Evolutionary conservation across 1,140 invertebrate genomes (phyloP).

Genomic region (Gonatopus flavifemur): DNA sequence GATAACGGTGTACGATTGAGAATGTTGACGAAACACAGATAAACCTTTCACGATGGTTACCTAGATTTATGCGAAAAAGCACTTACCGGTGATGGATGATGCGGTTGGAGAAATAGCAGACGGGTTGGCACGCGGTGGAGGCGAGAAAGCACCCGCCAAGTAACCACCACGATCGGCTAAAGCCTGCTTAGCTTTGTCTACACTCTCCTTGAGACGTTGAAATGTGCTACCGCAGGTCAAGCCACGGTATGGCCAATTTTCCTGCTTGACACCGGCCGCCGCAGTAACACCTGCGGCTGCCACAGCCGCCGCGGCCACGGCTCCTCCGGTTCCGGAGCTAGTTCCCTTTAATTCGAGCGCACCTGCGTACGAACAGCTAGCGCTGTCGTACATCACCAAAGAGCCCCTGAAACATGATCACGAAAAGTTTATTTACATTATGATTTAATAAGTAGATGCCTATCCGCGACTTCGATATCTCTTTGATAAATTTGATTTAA

Average conservation of each 20-base stretch:
- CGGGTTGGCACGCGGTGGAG: constrained; percentile 51
- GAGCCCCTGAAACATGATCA: constrained; percentile 42
- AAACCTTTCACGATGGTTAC: too few relatives aligned
- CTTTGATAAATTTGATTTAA: too few relatives aligned
- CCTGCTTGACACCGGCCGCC: constrained; percentile 56
- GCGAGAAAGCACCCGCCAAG: constrained; percentile 55
- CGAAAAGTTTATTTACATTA: too few relatives aligned
- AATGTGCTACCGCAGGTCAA: constrained; percentile 66
- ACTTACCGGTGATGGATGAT: constrained; percentile 54
- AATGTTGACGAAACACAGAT: too few relatives aligned
- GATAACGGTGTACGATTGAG: too few relatives aligned
- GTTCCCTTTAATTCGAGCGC: constrained; percentile 80
- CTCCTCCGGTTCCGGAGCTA: constrained; percentile 45
- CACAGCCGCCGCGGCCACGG: constrained; percentile 47
- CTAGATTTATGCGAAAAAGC: too few relatives aligned
- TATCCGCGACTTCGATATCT: background rate
- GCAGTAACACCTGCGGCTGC: constrained; percentile 45
- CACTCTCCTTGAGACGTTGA: constrained; percentile 84
- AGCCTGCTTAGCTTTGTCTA: constrained; percentile 85
- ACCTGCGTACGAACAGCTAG: constrained; percentile 81
- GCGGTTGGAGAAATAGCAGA: constrained; percentile 50
- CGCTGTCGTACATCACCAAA: constrained; percentile 83
- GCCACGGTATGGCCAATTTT: constrained; percentile 58
- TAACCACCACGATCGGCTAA: constrained; percentile 61
- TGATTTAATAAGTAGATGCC: background rate